Evolutionary conservation across 2,888 invertebrate species (phyloP).

Genomic region (Drosophila melanosoma): DNA sequence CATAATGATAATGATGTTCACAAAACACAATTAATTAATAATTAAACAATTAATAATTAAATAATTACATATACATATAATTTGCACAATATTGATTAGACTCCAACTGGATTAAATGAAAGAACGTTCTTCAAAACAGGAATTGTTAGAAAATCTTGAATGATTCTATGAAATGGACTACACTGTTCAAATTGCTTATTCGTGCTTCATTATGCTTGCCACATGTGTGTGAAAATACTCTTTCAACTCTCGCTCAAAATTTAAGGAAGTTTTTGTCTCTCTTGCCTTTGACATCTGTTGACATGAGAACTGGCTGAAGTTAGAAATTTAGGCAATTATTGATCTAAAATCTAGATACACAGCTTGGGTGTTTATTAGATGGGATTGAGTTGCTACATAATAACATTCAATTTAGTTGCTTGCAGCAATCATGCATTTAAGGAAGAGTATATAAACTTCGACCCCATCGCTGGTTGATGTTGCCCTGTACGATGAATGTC

Average conservation of each 20-base stretch:
- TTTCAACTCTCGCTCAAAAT: neutral
- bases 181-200: constrained; percentile 1
- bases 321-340: neutral
- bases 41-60: too few species aligned
- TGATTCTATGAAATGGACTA: neutral
- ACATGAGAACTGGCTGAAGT: neutral
- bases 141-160: neutral
- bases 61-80: too few species aligned
- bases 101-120: neutral
- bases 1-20: neutral
- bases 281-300: neutral
- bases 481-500: neutral
- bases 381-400: neutral
- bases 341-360: neutral
- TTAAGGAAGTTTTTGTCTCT: neutral
- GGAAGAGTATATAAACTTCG: neutral
- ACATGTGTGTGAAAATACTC: constrained; percentile 1
- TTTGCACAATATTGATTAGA: neutral
- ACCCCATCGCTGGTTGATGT: neutral
- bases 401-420: neutral
- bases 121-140: neutral
- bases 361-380: neutral
- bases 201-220: neutral
- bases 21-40: too few species aligned
- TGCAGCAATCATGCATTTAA: neutral